Evolutionary conservation across 2,113 vertebrate species (phyloP).

Genomic region (Macaca fascicularis): T2T-MFA8v1.1 NC_088377.1:95519501-95520000

Average conservation of each 20-base stretch:
- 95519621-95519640: neutral
- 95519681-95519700: neutral
- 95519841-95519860: constrained; percentile 3
- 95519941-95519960: constrained; percentile 8
- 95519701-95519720: neutral
- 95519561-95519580: neutral
- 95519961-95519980: neutral
- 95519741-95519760: neutral
- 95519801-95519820: neutral
- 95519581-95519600: neutral
- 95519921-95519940: neutral
- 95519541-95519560: constrained; percentile 11
- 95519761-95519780: neutral
- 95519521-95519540: neutral
- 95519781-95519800: neutral
- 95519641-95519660: neutral
- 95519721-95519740: neutral
- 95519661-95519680: neutral
- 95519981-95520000: neutral
- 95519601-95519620: neutral
- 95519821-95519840: neutral
- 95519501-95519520: neutral
- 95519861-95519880: neutral
- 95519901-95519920: constrained; percentile 39
- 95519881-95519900: constrained; percentile 15